These are phyloP conservation scores for Microctenopoma stevenorrisi DNA, from an alignment of 2,797 vertebrate genomes.

Conservation along the genomic window DNA sequence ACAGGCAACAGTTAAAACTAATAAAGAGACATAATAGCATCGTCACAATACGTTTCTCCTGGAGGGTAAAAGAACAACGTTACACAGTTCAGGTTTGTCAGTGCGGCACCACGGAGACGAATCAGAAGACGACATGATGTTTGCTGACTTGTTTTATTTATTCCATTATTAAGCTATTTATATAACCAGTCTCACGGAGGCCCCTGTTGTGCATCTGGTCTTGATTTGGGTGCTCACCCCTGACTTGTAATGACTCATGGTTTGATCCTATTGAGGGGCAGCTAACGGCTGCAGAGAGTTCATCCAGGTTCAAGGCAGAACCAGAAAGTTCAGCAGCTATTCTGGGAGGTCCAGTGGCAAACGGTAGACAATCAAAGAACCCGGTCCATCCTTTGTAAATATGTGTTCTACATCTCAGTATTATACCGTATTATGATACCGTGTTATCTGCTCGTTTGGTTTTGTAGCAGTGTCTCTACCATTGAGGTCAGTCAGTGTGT, in stretches of 20 bases:
- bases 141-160: conserved; percentile 29
- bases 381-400: not conserved
- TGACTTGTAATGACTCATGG: conserved; percentile 77
- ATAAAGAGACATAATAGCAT: not conserved
- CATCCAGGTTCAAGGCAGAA: conserved; percentile 76
- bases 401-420: not conserved
- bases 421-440: conserved; percentile 45
- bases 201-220: conserved; percentile 73
- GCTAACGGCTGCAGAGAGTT: conserved; percentile 70
- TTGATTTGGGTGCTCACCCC: conserved; percentile 75
- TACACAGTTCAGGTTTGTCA: conserved; percentile 12
- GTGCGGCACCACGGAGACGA: conserved; percentile 18
- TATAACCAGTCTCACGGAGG: conserved; percentile 57
- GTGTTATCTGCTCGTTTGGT: conserved; percentile 31
- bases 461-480: conserved; percentile 61
- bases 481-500: conserved; percentile 54
- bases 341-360: conserved; percentile 63
- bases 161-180: conserved; percentile 46
- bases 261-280: conserved; percentile 70
- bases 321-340: conserved; percentile 61
- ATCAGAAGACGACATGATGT: conserved; percentile 11
- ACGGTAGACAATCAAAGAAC: conserved; percentile 25
- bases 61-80: not conserved
- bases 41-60: not conserved
- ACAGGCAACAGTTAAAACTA: not conserved